Percentiles rank a stretch among this genome's conserved stretches.
Conservation (phyloP, 2,888 invertebrate species). For the Polietes domitor region DNA sequence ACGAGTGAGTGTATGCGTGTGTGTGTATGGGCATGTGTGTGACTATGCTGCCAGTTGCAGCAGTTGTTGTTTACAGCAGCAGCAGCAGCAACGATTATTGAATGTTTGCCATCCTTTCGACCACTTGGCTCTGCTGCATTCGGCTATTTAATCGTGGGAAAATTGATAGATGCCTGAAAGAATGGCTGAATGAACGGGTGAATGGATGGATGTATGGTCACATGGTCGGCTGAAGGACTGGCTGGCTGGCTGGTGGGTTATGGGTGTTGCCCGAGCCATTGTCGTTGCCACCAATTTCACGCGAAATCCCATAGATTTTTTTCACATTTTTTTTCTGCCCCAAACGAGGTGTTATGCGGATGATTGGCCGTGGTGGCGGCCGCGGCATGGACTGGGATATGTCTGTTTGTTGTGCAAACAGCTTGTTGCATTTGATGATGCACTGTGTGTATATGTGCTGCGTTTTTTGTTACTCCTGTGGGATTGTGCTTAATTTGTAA, state of each 20-base stretch:
- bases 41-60: conserved; percentile 43
- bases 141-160: conserved; percentile 60
- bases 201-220: too few species aligned
- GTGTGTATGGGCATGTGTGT: conserved; percentile 15
- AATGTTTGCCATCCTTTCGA: conserved; percentile 57
- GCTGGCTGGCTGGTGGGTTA: not conserved
- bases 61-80: conserved; percentile 49
- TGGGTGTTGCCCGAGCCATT: not conserved
- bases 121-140: conserved; percentile 39
- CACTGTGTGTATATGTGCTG: too few species aligned
- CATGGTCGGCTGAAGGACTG: not conserved
- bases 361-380: not conserved
- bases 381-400: not conserved
- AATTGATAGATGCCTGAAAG: conserved; percentile 41
- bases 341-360: not conserved
- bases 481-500: not conserved
- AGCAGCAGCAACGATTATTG: conserved; percentile 27
- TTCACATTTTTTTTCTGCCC: not conserved
- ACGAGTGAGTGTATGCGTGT: conserved; percentile 13
- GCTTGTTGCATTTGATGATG: conserved; percentile 40
- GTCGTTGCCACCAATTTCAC: conserved; percentile 16
- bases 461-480: not conserved
- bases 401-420: not conserved
- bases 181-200: not conserved
- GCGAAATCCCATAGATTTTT: conserved; percentile 8